Evolutionary conservation across 2,888 invertebrate genomes (phyloP).

Genomic region (Torymus texanus): DNA sequence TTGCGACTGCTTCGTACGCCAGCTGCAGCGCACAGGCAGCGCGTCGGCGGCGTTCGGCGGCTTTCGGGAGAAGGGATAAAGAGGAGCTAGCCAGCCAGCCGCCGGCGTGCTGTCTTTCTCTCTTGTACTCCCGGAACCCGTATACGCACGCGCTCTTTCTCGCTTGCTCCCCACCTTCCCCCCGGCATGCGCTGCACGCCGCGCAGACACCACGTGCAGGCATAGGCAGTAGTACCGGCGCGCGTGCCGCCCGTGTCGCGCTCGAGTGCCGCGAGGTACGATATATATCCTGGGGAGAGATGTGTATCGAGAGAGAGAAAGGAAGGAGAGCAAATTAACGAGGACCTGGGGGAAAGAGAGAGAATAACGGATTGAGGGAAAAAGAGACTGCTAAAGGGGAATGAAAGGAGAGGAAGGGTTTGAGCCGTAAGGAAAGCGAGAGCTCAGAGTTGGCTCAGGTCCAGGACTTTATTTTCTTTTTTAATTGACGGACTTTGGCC

Average conservation of each 20-base stretch:
- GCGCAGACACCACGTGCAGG: constrained; percentile 12
- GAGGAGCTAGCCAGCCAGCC: background rate
- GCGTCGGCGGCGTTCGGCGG: constrained; percentile 3
- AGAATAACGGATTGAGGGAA: constrained; percentile 13
- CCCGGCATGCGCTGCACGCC: background rate
- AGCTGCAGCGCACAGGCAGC: background rate
- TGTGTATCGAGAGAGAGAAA: constrained; percentile 3
- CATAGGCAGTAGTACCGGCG: background rate
- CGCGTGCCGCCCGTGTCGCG: background rate
- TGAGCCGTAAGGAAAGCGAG: no score
- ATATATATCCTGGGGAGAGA: background rate
- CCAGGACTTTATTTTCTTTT: constrained; percentile 1
- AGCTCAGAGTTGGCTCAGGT: background rate
- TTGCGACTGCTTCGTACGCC: constrained; percentile 37
- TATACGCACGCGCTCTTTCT: no score
- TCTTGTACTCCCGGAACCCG: background rate
- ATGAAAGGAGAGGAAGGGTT: background rate
- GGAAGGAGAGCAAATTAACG: constrained; percentile 29
- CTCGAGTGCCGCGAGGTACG: background rate
- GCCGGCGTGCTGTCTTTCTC: background rate
- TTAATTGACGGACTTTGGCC: constrained; percentile 15
- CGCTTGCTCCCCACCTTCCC: no score
- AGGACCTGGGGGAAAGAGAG: constrained; percentile 41
- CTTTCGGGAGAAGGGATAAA: constrained; percentile 4
- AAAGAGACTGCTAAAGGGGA: background rate